Evolutionary conservation across 2,888 invertebrate species (phyloP).

Genomic region (Apamea monoglypha): DNA sequence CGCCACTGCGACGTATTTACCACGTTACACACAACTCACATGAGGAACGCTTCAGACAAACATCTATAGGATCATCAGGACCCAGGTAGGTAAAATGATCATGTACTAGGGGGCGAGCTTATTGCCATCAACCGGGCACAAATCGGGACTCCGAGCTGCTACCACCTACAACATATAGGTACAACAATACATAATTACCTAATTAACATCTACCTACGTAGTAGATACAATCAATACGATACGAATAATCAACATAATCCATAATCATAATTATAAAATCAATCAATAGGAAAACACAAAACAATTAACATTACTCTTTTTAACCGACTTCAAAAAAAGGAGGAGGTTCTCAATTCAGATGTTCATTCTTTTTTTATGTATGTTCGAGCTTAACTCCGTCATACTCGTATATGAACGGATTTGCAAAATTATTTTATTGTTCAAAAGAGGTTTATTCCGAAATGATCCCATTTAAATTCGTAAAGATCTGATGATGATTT

Average conservation of each 20-base stretch:
- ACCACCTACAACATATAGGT: background rate
- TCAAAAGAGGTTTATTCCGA: too few species aligned
- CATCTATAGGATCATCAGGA: background rate
- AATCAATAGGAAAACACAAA: background rate
- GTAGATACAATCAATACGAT: slow-evolving; percentile 12
- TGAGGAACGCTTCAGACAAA: background rate
- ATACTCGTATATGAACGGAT: too few species aligned
- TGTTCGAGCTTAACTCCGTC: too few species aligned
- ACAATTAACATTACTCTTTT: background rate
- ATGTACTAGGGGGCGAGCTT: background rate
- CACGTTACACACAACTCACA: background rate
- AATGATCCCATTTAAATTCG: too few species aligned
- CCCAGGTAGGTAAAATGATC: background rate
- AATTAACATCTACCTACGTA: background rate
- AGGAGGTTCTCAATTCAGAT: too few species aligned
- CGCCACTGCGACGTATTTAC: background rate
- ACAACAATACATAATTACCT: background rate
- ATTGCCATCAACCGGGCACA: background rate
- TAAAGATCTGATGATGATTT: too few species aligned
- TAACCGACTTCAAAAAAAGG: too few species aligned
- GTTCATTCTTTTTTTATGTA: too few species aligned
- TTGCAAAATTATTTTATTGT: too few species aligned
- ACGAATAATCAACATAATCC: slow-evolving; percentile 24
- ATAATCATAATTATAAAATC: background rate
- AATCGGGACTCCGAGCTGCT: background rate